These are phyloP conservation scores for Drosophila ochracea DNA, from an alignment of 2,888 invertebrate genomes.

Conservation along the genomic window DNA sequence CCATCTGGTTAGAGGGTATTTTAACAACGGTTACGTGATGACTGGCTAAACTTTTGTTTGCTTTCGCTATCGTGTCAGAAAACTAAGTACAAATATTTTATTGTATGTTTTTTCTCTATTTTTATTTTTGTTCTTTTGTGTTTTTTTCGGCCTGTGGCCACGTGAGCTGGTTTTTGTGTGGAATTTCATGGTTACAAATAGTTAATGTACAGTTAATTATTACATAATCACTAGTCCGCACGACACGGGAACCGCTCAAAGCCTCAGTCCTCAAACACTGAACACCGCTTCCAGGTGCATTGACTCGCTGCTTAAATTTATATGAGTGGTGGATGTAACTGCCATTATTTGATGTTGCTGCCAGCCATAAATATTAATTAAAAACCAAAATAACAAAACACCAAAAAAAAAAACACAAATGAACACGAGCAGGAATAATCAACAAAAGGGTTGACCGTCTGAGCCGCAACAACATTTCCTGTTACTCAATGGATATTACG, in stretches of 20 bases:
- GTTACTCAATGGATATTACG: conserved; percentile 49
- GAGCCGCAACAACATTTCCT: conserved; percentile 50
- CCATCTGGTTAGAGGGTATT: conserved; percentile 24
- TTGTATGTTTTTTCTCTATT: conserved; percentile 29
- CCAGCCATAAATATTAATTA: conserved; percentile 59
- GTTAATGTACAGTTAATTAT: conserved; percentile 81
- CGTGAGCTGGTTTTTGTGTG: conserved; percentile 34
- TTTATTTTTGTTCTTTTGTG: conserved; percentile 5
- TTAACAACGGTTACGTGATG: neutral
- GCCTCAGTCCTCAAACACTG: conserved; percentile 18
- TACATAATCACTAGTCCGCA: conserved; percentile 75
- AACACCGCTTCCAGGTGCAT: conserved; percentile 46
- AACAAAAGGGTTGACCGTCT: conserved; percentile 61
- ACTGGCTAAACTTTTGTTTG: conserved; percentile 20
- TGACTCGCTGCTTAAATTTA: conserved; percentile 53
- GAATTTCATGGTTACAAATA: conserved; percentile 81
- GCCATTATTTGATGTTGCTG: conserved; percentile 17
- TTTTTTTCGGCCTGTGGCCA: conserved; percentile 7
- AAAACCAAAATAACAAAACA: conserved; percentile 17
- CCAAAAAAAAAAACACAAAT: neutral
- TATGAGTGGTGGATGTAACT: neutral
- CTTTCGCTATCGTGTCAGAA: conserved; percentile 50
- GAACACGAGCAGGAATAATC: conserved; percentile 35
- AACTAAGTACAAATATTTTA: conserved; percentile 48
- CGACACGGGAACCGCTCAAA: conserved; percentile 47